Percentiles rank a stretch among this genome's conserved stretches.
Evolutionary conservation across 2,113 vertebrate species (phyloP).

Genomic region (Motacilla tschutschensis): DNA sequence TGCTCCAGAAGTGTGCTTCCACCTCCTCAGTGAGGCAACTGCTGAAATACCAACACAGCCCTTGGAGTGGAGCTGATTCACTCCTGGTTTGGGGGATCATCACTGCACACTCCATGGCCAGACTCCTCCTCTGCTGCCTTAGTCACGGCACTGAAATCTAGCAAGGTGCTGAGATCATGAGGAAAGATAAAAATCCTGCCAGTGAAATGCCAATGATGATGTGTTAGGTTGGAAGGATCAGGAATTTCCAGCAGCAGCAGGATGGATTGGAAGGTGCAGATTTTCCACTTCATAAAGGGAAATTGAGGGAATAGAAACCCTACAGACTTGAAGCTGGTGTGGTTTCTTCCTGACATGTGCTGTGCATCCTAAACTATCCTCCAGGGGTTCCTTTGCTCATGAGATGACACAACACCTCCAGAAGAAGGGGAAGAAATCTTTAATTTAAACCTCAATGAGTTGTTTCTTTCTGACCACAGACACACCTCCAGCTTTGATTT

Average conservation of each 20-base stretch:
- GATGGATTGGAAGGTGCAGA: neutral
- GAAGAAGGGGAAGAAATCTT: neutral
- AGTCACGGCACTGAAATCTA: neutral
- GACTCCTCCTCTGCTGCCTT: neutral
- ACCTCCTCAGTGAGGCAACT: neutral
- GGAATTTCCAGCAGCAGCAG: neutral
- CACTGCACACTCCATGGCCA: fast-evolving
- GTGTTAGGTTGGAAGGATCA: neutral
- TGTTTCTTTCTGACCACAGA: neutral
- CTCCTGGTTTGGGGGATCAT: neutral
- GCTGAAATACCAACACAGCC: neutral
- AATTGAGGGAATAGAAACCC: neutral
- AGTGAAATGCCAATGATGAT: neutral
- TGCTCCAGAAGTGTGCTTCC: neutral
- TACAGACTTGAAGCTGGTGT: too few species aligned
- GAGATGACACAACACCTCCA: neutral
- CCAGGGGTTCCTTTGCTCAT: neutral
- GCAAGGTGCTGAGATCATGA: neutral
- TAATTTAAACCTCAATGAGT: neutral
- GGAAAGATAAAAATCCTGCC: neutral
- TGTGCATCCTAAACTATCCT: neutral
- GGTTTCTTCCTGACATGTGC: neutral
- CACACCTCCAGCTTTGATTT: neutral
- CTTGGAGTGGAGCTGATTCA: neutral
- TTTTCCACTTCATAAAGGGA: neutral